Conservation (phyloP, 2,113 vertebrate species). For the Sinocyclocheilus rhinocerous region DNA sequence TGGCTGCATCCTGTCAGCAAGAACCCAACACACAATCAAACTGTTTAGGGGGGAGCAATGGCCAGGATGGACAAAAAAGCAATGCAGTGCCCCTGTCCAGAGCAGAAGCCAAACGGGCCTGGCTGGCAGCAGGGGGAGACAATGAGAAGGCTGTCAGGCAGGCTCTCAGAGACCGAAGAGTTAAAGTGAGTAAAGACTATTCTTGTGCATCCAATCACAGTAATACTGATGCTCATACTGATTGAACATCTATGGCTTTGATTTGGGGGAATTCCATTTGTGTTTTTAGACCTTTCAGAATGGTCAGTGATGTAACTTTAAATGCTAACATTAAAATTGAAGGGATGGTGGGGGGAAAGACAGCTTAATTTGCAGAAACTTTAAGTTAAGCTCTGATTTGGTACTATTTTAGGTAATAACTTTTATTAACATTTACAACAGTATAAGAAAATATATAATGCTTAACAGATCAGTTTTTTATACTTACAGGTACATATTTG, state of each 20-base stretch:
- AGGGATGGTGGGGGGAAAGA: too few relatives aligned
- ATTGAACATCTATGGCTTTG: neutral
- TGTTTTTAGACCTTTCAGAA: neutral
- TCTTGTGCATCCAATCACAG: neutral
- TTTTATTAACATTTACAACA: too few relatives aligned
- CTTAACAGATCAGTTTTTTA: too few relatives aligned
- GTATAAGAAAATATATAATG: too few relatives aligned
- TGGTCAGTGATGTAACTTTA: neutral
- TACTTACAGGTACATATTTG: too few relatives aligned
- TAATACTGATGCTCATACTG: too few relatives aligned
- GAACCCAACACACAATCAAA: neutral
- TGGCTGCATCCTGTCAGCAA: slow-evolving; percentile 71
- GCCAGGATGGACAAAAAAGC: slow-evolving; percentile 2
- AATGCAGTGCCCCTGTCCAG: slow-evolving; percentile 75
- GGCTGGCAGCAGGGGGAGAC: slow-evolving; percentile 81
- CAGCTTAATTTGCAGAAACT: too few relatives aligned
- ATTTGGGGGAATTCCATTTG: neutral
- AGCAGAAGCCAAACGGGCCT: slow-evolving; percentile 85
- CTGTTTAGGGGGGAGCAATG: neutral
- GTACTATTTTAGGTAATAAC: too few relatives aligned
- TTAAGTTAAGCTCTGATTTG: too few relatives aligned
- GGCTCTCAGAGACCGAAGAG: slow-evolving; percentile 77
- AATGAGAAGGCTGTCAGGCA: slow-evolving; percentile 80
- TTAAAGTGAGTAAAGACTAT: slow-evolving; percentile 72
- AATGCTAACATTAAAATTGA: too few relatives aligned